phyloP scores from a whole-genome alignment of 2,113 vertebrate genomes.

The Hippoglossus stenolepis region DNA sequence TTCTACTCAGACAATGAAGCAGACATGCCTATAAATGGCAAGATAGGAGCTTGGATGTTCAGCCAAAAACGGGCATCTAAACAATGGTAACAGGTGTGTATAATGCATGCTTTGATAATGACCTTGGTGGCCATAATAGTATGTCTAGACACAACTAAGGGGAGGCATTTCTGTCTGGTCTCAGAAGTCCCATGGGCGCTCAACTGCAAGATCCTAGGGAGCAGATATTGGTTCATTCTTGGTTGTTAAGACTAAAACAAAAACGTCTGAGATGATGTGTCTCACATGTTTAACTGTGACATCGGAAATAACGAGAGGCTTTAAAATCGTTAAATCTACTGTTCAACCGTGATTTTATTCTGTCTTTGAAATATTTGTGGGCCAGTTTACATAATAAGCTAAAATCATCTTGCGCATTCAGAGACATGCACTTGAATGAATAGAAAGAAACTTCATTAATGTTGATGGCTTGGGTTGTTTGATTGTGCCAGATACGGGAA shows the following conservation, averaged over 20 bases:
- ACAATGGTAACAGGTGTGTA: constrained; percentile 82
- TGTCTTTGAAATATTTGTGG: constrained; percentile 61
- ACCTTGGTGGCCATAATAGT: constrained; percentile 75
- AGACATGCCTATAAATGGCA: constrained; percentile 76
- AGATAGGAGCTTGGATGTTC: constrained; percentile 71
- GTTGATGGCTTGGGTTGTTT: constrained; percentile 82
- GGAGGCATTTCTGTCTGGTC: constrained; percentile 61
- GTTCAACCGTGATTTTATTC: constrained; percentile 4
- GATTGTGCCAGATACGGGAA: constrained; percentile 84
- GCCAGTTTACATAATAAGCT: constrained; percentile 65
- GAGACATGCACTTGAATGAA: constrained; percentile 80
- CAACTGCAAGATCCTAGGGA: constrained; percentile 35
- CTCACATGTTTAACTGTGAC: constrained; percentile 6
- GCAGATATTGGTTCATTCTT: constrained; percentile 21
- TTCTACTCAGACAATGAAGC: constrained; percentile 74
- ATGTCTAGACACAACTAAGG: constrained; percentile 77
- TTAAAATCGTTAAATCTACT: constrained; percentile 52
- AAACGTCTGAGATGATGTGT: constrained; percentile 1
- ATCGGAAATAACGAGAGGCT: constrained; percentile 15
- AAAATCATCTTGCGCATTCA: constrained; percentile 78
- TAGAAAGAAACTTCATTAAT: constrained; percentile 78
- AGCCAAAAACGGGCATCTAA: constrained; percentile 72
- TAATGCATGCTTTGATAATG: constrained; percentile 74
- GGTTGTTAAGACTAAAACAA: constrained; percentile 35
- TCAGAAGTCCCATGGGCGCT: constrained; percentile 49